These are phyloP conservation scores for Drosophila setosimentum DNA, from an alignment of 2,888 invertebrate genomes.

Conservation along the genomic window DNA sequence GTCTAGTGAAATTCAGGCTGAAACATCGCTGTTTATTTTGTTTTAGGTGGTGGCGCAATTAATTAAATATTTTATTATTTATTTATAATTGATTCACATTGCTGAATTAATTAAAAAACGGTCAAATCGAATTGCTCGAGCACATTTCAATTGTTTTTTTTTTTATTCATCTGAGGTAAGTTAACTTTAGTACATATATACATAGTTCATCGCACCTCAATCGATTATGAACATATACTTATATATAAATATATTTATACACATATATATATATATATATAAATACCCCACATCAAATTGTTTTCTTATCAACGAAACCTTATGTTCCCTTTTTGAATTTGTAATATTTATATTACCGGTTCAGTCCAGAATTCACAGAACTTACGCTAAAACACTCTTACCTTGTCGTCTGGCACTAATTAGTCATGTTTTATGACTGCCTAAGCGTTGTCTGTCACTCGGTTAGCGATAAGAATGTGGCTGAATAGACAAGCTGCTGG, in stretches of 20 bases:
- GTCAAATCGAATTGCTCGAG: background rate
- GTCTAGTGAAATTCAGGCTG: background rate
- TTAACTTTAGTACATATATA: background rate
- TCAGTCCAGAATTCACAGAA: background rate
- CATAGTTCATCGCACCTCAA: background rate
- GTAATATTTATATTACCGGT: background rate
- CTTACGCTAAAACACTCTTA: constrained; percentile 7
- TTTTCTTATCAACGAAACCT: background rate
- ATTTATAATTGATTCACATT: background rate
- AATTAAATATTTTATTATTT: constrained; percentile 11
- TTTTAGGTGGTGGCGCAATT: background rate
- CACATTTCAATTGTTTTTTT: background rate
- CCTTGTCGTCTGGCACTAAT: constrained; percentile 47
- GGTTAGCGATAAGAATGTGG: constrained; percentile 34
- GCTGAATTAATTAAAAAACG: background rate
- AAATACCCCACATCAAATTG: background rate
- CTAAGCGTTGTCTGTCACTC: constrained; percentile 33
- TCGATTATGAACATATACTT: background rate
- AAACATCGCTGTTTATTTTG: background rate
- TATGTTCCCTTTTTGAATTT: background rate
- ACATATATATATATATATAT: background rate
- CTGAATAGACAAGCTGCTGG: constrained; percentile 27
- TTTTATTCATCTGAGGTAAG: background rate
- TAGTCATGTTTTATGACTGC: constrained; percentile 52
- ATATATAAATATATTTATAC: background rate